Evolutionary conservation across 2,797 vertebrate species (phyloP).

Genomic region (Synanceia verrucosa): DNA sequence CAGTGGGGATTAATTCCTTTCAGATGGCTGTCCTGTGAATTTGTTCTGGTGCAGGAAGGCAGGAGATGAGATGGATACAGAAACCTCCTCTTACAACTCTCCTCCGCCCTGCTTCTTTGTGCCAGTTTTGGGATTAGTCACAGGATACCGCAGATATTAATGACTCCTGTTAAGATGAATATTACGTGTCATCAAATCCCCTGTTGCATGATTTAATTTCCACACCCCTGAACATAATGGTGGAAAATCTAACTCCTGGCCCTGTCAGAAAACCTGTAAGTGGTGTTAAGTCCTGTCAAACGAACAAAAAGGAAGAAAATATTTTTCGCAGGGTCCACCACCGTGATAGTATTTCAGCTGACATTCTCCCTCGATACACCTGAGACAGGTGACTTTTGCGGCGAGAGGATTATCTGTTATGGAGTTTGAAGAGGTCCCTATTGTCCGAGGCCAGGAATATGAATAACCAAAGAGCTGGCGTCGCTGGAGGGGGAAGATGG

Average conservation of each 20-base stretch:
- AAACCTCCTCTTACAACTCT: conserved; percentile 31
- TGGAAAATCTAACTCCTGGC: conserved; percentile 66
- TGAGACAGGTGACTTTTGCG: conserved; percentile 82
- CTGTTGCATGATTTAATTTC: conserved; percentile 75
- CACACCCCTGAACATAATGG: conserved; percentile 67
- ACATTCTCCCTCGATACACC: conserved; percentile 81
- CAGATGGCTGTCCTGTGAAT: conserved; percentile 47
- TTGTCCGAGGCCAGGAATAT: conserved; percentile 73
- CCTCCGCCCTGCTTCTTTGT: conserved; percentile 60
- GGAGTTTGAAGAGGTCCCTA: conserved; percentile 75
- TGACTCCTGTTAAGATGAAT: conserved; percentile 75
- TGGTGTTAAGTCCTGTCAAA: conserved; percentile 78
- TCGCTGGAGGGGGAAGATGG: conserved; percentile 42
- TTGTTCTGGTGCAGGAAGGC: conserved; percentile 32
- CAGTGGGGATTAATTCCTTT: conserved; percentile 50
- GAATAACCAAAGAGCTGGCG: conserved; percentile 76
- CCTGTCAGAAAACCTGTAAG: conserved; percentile 70
- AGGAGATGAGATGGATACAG: conserved; percentile 45
- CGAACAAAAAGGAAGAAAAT: conserved; percentile 77
- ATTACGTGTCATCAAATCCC: conserved; percentile 77
- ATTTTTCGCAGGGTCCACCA: conserved; percentile 62
- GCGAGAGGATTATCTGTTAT: conserved; percentile 75
- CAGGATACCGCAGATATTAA: conserved; percentile 76
- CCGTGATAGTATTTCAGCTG: conserved; percentile 82
- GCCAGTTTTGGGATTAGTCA: conserved; percentile 78